A percentile compares a stretch with the other conserved stretches of the same genome.
Evolutionary conservation across 2,113 vertebrate genomes (phyloP).

Genomic region (Calypte anna): DNA sequence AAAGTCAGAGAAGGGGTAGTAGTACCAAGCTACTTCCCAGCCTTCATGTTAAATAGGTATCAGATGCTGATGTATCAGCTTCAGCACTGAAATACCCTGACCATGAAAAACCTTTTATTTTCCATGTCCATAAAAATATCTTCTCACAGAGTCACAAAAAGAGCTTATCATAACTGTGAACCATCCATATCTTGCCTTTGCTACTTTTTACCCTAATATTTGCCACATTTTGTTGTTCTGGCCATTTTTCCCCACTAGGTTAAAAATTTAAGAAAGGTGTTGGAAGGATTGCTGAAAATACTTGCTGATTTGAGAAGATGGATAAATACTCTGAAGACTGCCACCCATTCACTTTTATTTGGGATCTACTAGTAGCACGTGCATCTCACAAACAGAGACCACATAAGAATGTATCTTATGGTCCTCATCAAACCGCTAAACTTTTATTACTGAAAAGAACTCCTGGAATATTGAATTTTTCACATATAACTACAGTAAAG

Average conservation of each 20-base stretch:
- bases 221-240: background rate
- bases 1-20: constrained; percentile 62
- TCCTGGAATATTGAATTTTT: background rate
- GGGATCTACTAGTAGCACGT: background rate
- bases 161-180: background rate
- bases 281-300: background rate
- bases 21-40: constrained; percentile 44
- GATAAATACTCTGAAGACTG: background rate
- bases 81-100: constrained; percentile 9
- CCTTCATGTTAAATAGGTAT: constrained; percentile 26
- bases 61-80: constrained; percentile 36
- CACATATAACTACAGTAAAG: background rate
- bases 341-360: background rate
- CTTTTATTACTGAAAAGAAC: background rate
- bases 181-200: background rate
- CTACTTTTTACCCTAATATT: background rate
- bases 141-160: background rate
- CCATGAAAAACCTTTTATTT: constrained; percentile 15
- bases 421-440: background rate
- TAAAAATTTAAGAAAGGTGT: background rate
- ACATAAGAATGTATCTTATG: background rate
- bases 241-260: background rate
- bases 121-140: background rate
- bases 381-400: background rate
- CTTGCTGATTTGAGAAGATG: background rate